These are phyloP conservation scores for Grapholita molesta DNA, from an alignment of 1,140 invertebrate species.

Conservation along the genomic window DNA sequence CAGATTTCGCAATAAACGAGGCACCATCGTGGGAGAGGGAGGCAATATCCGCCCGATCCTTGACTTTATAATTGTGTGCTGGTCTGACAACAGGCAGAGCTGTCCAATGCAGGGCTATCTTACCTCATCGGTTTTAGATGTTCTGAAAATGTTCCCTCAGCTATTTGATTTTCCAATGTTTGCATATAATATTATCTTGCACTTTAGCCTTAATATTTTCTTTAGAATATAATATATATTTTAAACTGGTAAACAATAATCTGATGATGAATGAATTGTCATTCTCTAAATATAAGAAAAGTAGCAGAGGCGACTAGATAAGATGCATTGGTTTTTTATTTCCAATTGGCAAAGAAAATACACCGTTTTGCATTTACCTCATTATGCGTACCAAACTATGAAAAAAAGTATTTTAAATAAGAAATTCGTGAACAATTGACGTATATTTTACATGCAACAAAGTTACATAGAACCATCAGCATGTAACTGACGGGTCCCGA, in stretches of 20 bases:
- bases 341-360: no score
- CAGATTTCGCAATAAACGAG: slow-evolving; percentile 12
- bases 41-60: slow-evolving; percentile 4
- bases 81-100: not conserved
- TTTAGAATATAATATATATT: not conserved
- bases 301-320: no score
- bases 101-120: not conserved
- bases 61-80: slow-evolving; percentile 19
- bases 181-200: not conserved
- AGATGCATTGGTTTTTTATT: no score
- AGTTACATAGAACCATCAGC: not conserved
- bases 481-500: not conserved
- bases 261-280: no score
- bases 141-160: not conserved
- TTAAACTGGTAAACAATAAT: no score
- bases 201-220: not conserved
- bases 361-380: no score
- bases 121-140: not conserved
- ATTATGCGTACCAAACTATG: no score
- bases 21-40: not conserved
- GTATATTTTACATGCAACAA: not conserved
- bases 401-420: no score
- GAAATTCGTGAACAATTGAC: not conserved
- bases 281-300: no score
- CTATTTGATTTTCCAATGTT: not conserved